Conservation (phyloP, 2,888 invertebrate genomes). For the Drosophila heteroneura region DNA sequence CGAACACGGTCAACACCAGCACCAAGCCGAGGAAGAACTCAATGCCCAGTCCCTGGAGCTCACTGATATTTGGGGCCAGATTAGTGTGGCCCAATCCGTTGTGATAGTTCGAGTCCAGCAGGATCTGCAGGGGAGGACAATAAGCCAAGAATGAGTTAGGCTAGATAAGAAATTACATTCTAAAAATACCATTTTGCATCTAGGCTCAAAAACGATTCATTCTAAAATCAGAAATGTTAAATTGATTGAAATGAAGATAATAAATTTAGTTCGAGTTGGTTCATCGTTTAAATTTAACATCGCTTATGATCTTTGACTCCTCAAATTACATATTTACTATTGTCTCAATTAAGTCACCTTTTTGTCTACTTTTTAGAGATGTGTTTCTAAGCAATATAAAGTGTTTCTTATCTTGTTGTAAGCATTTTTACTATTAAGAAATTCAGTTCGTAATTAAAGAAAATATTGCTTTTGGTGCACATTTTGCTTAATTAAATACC, state of each 20-base stretch:
- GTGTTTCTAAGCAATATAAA: background rate
- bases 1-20: constrained; percentile 95
- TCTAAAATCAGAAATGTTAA: background rate
- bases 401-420: background rate
- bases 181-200: background rate
- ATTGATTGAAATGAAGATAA: background rate
- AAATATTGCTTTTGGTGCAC: background rate
- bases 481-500: background rate
- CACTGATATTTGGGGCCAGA: constrained; percentile 88
- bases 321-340: too few relatives aligned
- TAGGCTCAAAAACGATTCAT: background rate
- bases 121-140: constrained; percentile 85
- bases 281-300: background rate
- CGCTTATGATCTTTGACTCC: background rate
- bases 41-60: constrained; percentile 93
- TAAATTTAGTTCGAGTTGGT: background rate
- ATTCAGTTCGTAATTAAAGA: background rate
- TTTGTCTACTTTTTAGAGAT: background rate
- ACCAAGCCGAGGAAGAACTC: constrained; percentile 96
- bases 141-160: background rate
- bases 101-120: constrained; percentile 89
- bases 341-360: background rate
- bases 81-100: constrained; percentile 89
- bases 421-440: background rate
- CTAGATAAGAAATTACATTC: background rate